Base-by-base conservation (phyloP, 2,888 invertebrate species). In the Drosophila macrothrix region DNA sequence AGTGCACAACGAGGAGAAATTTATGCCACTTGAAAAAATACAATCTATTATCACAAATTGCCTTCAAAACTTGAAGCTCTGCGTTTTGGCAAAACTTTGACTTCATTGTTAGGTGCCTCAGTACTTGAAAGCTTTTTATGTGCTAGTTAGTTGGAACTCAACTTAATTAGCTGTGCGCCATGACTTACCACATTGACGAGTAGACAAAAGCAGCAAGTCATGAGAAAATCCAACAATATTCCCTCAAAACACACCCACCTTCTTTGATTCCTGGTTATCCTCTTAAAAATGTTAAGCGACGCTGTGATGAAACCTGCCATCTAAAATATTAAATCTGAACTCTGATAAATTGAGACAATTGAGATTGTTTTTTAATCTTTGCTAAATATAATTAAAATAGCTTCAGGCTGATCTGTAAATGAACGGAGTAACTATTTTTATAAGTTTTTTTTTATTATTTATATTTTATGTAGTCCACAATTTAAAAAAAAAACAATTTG, bases 121-220 rank as follows among this genome's bases (percentile, higher is more conserved):
- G 46, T 19, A 25, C 46, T 35, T 63, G 14, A 10, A 67, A 70
- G 46, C 52, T 63, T 67, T 60, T 41, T 29, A 41, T 39, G 43
- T 55, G 58, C 31, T 65, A 67, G 37, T 71, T 54, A 60, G 28
- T 55, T 53, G 25, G 43, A 60, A 55, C 28, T 28, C 16, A 49
- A 50, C 22, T 53, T 72, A 72, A 79, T 82, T 68, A 80, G 66
- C 50, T 62, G 28, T 60, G 64, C n/a, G 53, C 22, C 49, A 65
- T 62, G 55, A 68, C 46, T 59, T 58, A 50, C n/a, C 29, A 46
- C 63, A 43, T 49, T 76, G 52, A 61, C 54, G 67, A 54, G 39
- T 41, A 37, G 31, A 19, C 28, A 35, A 43, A 12, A 54, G 53
- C 72, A 52, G 52, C 62, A 61, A 55, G 41, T 50, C 53, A 10